Conservation (phyloP, 2,113 vertebrate species). For the Gadus chalcogrammus region DNA sequence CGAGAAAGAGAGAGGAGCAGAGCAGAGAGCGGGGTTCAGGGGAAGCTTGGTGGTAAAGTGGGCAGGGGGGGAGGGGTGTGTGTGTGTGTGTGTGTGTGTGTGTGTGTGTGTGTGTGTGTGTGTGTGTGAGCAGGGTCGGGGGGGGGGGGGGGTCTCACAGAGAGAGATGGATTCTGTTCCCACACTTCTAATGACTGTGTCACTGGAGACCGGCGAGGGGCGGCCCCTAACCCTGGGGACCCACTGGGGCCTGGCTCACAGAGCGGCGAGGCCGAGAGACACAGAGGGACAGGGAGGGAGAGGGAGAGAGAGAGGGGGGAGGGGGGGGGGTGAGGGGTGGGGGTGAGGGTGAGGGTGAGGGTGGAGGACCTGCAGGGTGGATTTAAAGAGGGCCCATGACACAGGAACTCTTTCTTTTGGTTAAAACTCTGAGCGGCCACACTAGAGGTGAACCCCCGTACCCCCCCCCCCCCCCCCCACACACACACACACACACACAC, state of each 20-base stretch:
- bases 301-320: not conserved
- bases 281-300: too few species aligned
- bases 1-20: constrained; percentile 17
- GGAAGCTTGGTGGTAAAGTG: constrained; percentile 38
- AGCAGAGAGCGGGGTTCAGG: constrained; percentile 43
- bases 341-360: constrained; percentile 23
- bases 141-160: constrained; percentile 64
- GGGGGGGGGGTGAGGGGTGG: constrained; percentile 28
- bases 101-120: constrained; percentile 25
- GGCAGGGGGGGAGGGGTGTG: constrained; percentile 19
- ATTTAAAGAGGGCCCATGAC: constrained; percentile 61
- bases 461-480: constrained; percentile 34
- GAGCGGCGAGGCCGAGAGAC: too few species aligned
- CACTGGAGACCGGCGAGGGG: constrained; percentile 81
- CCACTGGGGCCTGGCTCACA: constrained; percentile 47
- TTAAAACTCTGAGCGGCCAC: constrained; percentile 66
- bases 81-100: constrained; percentile 13
- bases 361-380: constrained; percentile 34
- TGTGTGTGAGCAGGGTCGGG: constrained; percentile 33
- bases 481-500: too few species aligned
- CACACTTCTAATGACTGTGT: constrained; percentile 83
- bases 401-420: constrained; percentile 69
- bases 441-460: constrained; percentile 59
- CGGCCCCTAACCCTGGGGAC: constrained; percentile 70
- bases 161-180: constrained; percentile 77